Percentiles rank a stretch among this genome's conserved stretches.
These are phyloP conservation scores for Apteryx mantelli DNA, from an alignment of 2,113 vertebrate species.

Conservation along the genomic window DNA sequence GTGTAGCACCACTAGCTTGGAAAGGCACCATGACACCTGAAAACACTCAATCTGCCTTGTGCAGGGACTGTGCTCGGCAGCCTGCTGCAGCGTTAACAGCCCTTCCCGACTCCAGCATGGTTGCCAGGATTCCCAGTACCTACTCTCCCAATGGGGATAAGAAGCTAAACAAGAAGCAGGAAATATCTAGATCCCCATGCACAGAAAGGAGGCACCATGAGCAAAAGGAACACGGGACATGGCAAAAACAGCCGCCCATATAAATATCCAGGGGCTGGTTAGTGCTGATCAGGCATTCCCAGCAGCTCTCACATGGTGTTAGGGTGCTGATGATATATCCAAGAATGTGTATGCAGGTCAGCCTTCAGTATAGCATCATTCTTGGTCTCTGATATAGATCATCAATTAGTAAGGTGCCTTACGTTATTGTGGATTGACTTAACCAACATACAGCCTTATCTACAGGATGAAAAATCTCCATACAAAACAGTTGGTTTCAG, in stretches of 20 bases:
- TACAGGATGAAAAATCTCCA: not conserved
- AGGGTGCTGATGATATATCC: not conserved
- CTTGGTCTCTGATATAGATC: not conserved
- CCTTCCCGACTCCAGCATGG: not conserved
- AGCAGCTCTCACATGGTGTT: rapidly evolving
- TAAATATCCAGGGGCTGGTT: not conserved
- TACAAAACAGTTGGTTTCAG: not conserved
- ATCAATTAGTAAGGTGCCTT: not conserved
- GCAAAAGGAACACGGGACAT: not conserved
- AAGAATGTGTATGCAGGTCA: not conserved
- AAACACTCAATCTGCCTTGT: rapidly evolving
- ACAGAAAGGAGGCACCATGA: not conserved
- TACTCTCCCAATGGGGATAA: not conserved
- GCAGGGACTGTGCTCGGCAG: not conserved
- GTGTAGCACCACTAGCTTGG: not conserved
- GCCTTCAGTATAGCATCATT: not conserved
- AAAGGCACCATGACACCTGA: not conserved
- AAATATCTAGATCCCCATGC: not conserved
- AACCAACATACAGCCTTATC: not conserved
- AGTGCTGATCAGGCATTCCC: not conserved
- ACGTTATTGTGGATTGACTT: not conserved
- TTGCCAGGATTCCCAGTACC: not conserved
- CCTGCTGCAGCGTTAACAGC: not conserved
- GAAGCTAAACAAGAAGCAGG: not conserved
- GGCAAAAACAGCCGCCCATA: not conserved